phyloP scores from a whole-genome alignment of 1,140 invertebrate genomes.

The Aphaenogaster floridana region DNA sequence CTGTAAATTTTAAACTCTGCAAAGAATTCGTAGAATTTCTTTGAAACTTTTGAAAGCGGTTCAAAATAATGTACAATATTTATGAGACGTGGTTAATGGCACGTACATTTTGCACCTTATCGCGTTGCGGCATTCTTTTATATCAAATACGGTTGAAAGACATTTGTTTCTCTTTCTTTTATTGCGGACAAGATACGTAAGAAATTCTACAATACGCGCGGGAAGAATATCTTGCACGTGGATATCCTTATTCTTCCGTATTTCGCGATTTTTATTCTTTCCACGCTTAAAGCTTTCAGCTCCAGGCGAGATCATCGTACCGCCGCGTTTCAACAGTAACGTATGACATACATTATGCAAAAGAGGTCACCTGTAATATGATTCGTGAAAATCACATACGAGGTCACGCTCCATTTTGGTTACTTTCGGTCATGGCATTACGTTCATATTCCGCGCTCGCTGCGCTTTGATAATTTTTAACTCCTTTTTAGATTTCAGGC shows the following conservation, averaged over 20 bases:
- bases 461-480: slow-evolving; percentile 45
- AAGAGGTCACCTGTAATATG: slow-evolving; percentile 57
- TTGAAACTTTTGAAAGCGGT: not conserved
- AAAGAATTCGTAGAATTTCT: not conserved
- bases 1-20: not conserved
- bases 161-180: slow-evolving; percentile 8
- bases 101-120: not conserved
- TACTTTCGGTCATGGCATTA: slow-evolving; percentile 39
- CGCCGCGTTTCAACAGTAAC: slow-evolving; percentile 44
- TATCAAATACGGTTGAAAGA: slow-evolving; percentile 7
- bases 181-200: slow-evolving; percentile 28
- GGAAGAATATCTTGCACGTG: slow-evolving; percentile 38
- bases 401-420: slow-evolving; percentile 53
- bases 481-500: slow-evolving; percentile 24
- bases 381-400: slow-evolving; percentile 59
- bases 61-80: not conserved
- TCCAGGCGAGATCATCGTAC: slow-evolving; percentile 2
- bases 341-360: slow-evolving; percentile 62
- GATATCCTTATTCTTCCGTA: slow-evolving; percentile 34
- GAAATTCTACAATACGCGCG: slow-evolving; percentile 15
- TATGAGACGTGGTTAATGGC: not conserved
- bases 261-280: slow-evolving; percentile 59
- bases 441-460: not conserved
- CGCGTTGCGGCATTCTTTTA: not conserved
- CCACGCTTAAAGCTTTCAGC: slow-evolving; percentile 59